These are phyloP conservation scores for Amphilophus citrinellus DNA, from an alignment of 2,113 vertebrate genomes.

Conservation along the genomic window DNA sequence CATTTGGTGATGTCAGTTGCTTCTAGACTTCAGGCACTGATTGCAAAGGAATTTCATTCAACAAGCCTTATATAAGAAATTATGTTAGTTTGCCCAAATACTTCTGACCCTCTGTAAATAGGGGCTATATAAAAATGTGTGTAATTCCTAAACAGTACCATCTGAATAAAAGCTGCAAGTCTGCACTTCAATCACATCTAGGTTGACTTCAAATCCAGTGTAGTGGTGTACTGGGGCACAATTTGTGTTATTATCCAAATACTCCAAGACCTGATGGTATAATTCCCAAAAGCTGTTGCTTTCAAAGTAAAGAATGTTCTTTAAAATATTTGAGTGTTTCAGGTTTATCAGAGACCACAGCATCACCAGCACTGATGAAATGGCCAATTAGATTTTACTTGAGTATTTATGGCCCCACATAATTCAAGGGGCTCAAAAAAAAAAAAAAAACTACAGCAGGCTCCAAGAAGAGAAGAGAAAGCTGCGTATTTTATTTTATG, in stretches of 20 bases:
- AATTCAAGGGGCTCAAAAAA: not conserved
- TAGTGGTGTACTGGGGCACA: not conserved
- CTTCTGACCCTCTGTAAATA: not conserved
- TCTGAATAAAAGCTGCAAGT: not conserved
- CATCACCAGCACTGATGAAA: not conserved
- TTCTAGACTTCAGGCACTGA: no score
- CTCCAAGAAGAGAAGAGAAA: not conserved
- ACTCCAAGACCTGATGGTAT: not conserved
- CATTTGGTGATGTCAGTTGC: no score
- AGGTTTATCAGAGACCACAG: not conserved
- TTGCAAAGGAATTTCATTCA: no score
- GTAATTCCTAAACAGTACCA: not conserved
- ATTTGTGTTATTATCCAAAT: not conserved
- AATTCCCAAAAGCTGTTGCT: not conserved
- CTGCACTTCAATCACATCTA: not conserved
- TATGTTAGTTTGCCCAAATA: not conserved
- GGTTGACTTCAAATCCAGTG: not conserved
- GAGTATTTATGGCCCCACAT: not conserved
- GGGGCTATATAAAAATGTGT: not conserved
- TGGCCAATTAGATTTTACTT: not conserved
- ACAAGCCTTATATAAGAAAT: no score
- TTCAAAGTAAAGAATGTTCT: no score
- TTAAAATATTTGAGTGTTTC: no score
- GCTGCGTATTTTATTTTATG: not conserved
- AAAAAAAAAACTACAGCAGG: not conserved